Percentiles rank a stretch among this genome's conserved stretches.
These are phyloP conservation scores for Aphis gossypii DNA, from an alignment of 1,140 invertebrate species.

Conservation along the genomic window DNA sequence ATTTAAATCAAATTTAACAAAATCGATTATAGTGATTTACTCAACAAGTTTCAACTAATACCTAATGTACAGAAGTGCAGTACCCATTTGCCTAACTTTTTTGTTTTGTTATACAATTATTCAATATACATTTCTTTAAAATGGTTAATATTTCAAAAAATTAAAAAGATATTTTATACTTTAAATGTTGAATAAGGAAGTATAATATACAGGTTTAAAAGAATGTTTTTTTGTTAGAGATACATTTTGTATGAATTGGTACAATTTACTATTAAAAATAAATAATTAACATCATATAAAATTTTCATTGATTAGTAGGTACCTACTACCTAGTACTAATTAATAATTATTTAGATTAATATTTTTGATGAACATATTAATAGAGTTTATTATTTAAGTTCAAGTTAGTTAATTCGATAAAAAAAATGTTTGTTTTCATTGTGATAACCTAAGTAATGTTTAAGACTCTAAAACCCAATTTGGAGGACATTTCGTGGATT, in stretches of 20 bases:
- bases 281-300: background rate
- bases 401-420: background rate
- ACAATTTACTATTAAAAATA: background rate
- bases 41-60: too few species aligned
- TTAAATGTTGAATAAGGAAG: background rate
- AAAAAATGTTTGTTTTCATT: background rate
- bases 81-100: background rate
- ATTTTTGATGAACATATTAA: background rate
- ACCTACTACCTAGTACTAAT: background rate
- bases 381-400: background rate
- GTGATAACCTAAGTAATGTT: background rate
- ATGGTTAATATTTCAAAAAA: background rate
- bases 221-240: background rate
- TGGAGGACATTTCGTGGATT: background rate
- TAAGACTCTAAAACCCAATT: background rate
- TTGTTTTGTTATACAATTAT: background rate
- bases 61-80: too few species aligned
- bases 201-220: background rate
- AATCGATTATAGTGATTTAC: too few species aligned
- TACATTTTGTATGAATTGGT: background rate
- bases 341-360: background rate
- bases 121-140: background rate
- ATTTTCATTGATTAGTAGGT: background rate
- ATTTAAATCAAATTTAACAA: too few species aligned
- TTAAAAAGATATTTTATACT: background rate